Evolutionary conservation across 2,888 invertebrate species (phyloP).

Genomic region (Scelioninae gen. 1): DNA sequence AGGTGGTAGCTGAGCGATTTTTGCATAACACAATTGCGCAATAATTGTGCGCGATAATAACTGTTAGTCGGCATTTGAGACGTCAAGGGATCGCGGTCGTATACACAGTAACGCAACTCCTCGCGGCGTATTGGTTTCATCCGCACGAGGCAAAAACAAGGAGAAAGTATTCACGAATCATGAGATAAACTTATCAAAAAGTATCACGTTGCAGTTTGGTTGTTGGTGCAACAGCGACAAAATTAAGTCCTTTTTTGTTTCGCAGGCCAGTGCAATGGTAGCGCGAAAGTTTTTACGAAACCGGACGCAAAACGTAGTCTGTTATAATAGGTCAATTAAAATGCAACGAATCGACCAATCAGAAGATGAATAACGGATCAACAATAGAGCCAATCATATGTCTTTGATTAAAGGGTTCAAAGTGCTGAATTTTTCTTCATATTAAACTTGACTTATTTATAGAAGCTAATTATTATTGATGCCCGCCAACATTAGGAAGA

Average conservation of each 20-base stretch:
- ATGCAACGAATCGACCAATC: slow-evolving; percentile 59
- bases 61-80: slow-evolving; percentile 44
- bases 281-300: slow-evolving; percentile 17
- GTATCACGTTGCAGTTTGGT: slow-evolving; percentile 42
- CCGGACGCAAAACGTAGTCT: slow-evolving; percentile 1
- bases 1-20: slow-evolving; percentile 22
- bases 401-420: slow-evolving; percentile 52
- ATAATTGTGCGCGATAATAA: slow-evolving; percentile 56
- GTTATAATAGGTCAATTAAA: slow-evolving; percentile 60
- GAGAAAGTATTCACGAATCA: slow-evolving; percentile 58
- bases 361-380: slow-evolving; percentile 37
- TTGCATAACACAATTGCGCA: slow-evolving; percentile 56
- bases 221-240: too few relatives aligned
- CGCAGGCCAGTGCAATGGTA: neutral
- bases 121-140: slow-evolving; percentile 58
- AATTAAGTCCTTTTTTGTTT: slow-evolving; percentile 10
- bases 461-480: slow-evolving; percentile 61
- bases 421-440: neutral
- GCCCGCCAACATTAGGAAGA: slow-evolving; percentile 42
- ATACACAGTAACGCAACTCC: slow-evolving; percentile 51
- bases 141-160: slow-evolving; percentile 45
- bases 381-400: slow-evolving; percentile 56
- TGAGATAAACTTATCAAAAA: slow-evolving; percentile 54
- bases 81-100: slow-evolving; percentile 47
- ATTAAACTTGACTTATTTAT: slow-evolving; percentile 36